Percentiles rank a stretch among this genome's conserved stretches.
phyloP scores from a whole-genome alignment of 2,113 vertebrate species.

The Mobula birostris region DNA sequence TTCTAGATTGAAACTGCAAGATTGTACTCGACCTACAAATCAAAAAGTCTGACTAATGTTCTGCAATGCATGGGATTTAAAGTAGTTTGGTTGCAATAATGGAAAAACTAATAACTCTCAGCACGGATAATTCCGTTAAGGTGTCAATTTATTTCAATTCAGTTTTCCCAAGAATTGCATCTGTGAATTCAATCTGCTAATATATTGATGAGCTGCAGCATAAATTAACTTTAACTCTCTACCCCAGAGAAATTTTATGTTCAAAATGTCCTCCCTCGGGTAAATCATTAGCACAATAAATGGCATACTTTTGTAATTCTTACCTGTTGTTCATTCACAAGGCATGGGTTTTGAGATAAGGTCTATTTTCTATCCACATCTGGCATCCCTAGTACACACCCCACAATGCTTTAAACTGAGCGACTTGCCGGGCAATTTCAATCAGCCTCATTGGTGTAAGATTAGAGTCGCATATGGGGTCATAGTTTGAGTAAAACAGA shows the following conservation, averaged over 20 bases:
- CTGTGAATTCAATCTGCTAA: slow-evolving; percentile 5
- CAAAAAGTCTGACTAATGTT: not conserved
- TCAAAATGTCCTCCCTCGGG: not conserved
- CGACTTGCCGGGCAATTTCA: too few relatives aligned
- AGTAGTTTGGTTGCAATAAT: not conserved
- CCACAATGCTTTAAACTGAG: too few relatives aligned
- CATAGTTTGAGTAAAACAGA: too few relatives aligned
- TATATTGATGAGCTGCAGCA: not conserved
- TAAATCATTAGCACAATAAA: not conserved
- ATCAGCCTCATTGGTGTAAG: too few relatives aligned
- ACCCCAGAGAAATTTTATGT: not conserved
- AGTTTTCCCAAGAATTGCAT: not conserved
- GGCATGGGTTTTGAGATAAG: too few relatives aligned
- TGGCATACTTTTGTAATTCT: not conserved
- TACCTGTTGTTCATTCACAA: too few relatives aligned
- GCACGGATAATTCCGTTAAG: not conserved
- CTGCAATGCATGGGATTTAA: not conserved
- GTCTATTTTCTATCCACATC: too few relatives aligned
- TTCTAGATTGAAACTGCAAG: not conserved
- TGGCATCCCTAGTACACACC: too few relatives aligned
- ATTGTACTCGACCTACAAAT: not conserved
- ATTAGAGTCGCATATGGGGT: too few relatives aligned
- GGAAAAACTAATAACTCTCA: not conserved
- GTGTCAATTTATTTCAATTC: not conserved
- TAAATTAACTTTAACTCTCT: not conserved